Evolutionary conservation across 2,113 vertebrate genomes (phyloP), one percentile per base, ranked within the genome.

Genomic region (Misgurnus anguillicaudatus): DNA sequence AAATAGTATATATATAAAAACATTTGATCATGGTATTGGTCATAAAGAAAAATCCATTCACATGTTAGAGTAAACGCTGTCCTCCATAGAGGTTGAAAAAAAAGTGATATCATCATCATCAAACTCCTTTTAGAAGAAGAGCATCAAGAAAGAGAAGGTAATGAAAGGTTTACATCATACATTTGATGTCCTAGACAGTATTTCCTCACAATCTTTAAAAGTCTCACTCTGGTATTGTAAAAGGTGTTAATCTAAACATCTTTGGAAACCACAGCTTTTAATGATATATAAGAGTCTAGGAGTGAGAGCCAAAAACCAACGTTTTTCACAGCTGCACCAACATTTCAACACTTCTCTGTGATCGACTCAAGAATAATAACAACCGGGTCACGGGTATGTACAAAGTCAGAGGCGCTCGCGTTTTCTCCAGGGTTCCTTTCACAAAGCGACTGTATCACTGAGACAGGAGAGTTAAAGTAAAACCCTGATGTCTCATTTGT

Each of bases 221-320:
- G 53, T 82, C 81, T 86, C 41, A 55, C 21, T 16, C n/a, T 90
- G 92, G 90, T 93, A 94, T 91, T 89, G 91, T 93, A 92, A 82
- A 71, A 91, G 86, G 90, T 82, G 89, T 95, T 93, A 93, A 91
- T 92, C 92, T 93, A 94, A 96, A 96, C 93, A 95, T 93, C 89
- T 92, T 87, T 78, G 86, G 85, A 91, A 91, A 90, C 90, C 92
- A 85, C 91, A 91, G 89, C 80, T 90, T 89, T 85, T 92, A 83
- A 86, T 83, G 83, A 92, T 89, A 91, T 92, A 90, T 91, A 92
- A 93, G 90, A 85, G 85, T 65, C 41, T 45, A 45, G 38, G 57
- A 61, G 71, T n/a, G 5, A 74, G 21, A 74, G 10, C 38, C 19
- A 21, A 61, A 62, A 57, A 75, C 89, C 89, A 90, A 89, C 88